These are phyloP conservation scores for Laterallus jamaicensis DNA, from an alignment of 2,113 vertebrate genomes.

Conservation along the genomic window DNA sequence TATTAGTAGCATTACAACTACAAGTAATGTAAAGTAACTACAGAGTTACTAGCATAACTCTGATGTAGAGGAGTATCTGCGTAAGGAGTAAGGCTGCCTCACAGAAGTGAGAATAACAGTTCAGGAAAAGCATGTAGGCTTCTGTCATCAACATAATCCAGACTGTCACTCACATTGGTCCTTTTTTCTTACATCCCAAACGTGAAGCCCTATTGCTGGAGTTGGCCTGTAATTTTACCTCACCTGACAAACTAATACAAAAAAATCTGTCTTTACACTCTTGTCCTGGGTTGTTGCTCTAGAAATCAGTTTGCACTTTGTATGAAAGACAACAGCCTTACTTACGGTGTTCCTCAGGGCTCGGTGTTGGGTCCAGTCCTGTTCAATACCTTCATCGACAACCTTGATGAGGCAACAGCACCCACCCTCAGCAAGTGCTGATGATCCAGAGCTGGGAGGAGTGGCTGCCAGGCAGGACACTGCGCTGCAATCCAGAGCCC, in stretches of 20 bases:
- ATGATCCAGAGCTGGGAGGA: too few species aligned
- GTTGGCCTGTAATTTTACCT: background rate
- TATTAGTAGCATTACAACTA: too few species aligned
- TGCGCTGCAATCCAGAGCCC: too few species aligned
- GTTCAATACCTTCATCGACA: too few species aligned
- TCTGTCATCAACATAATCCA: background rate
- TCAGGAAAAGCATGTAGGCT: background rate
- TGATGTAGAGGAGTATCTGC: background rate
- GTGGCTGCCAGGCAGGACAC: too few species aligned
- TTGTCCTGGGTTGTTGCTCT: background rate
- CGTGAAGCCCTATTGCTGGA: background rate
- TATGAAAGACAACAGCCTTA: background rate
- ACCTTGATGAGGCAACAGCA: too few species aligned
- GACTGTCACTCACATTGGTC: background rate
- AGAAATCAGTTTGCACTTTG: background rate
- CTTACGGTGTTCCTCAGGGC: too few species aligned
- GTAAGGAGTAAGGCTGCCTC: background rate
- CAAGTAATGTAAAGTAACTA: too few species aligned
- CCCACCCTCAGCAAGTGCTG: too few species aligned
- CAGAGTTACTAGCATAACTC: background rate
- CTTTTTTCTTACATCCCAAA: background rate
- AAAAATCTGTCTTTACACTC: background rate
- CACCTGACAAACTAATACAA: background rate
- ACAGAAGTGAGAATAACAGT: background rate
- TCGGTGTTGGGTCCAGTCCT: too few species aligned